Percentiles rank a stretch among this genome's conserved stretches.
phyloP scores from a whole-genome alignment of 2,888 invertebrate genomes.

The Clepsis dumicolana region DNA sequence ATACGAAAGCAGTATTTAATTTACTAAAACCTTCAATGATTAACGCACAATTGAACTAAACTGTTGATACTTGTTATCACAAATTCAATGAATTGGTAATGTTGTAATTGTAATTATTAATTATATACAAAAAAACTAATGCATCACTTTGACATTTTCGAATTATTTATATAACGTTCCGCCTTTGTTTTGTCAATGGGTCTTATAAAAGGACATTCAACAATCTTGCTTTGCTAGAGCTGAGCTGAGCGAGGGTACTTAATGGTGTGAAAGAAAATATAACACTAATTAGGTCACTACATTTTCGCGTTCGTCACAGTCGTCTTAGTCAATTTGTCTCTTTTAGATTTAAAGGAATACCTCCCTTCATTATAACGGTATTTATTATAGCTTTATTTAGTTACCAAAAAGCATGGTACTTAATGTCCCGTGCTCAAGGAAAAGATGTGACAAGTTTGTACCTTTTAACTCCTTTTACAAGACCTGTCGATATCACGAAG shows the following conservation, averaged over 20 bases:
- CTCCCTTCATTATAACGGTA: no score
- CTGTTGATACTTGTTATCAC: conserved; percentile 42
- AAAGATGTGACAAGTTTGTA: not conserved
- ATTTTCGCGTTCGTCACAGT: no score
- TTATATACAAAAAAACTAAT: no score
- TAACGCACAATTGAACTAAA: conserved; percentile 38
- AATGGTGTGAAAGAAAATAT: not conserved
- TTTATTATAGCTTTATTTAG: no score
- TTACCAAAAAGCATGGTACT: not conserved
- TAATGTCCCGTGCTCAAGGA: no score
- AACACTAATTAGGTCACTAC: no score
- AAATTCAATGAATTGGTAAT: conserved; percentile 20
- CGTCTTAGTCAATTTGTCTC: no score
- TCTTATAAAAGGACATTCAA: conserved; percentile 4
- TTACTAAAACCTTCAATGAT: conserved; percentile 7
- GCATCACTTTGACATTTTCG: conserved; percentile 29
- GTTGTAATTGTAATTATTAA: conserved; percentile 21
- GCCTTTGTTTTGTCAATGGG: conserved; percentile 3
- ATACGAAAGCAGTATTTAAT: not conserved
- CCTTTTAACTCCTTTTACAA: conserved; percentile 3
- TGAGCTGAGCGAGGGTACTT: not conserved
- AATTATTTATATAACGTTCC: conserved; percentile 6
- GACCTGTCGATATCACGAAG: not conserved
- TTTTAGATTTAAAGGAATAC: not conserved
- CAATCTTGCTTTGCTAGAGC: not conserved